phyloP scores from a whole-genome alignment of 2,797 vertebrate genomes.

The Hoplostethus atlanticus region DNA sequence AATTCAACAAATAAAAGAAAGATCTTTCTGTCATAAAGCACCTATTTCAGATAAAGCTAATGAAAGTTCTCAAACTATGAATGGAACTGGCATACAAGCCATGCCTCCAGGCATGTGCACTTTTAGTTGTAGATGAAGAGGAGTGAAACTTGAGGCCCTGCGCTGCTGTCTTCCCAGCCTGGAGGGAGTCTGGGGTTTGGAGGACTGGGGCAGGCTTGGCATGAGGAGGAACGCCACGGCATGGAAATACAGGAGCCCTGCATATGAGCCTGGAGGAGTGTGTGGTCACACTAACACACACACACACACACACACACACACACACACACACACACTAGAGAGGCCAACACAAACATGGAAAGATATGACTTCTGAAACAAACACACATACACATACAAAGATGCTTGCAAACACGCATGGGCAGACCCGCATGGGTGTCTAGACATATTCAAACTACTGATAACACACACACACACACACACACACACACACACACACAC shows the following conservation, averaged over 20 bases:
- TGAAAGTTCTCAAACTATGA: too few relatives aligned
- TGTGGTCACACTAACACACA: constrained; percentile 19
- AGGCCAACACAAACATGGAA: constrained; percentile 38
- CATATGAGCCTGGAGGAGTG: constrained; percentile 24
- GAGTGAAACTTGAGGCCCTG: constrained; percentile 5
- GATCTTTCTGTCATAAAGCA: too few relatives aligned
- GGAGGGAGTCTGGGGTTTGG: constrained; percentile 31
- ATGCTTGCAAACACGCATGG: neutral
- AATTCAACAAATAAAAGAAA: neutral
- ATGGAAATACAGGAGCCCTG: constrained; percentile 42
- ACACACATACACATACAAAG: neutral
- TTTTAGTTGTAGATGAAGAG: neutral
- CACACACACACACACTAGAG: constrained; percentile 8
- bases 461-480: neutral
- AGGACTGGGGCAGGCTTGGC: constrained; percentile 13
- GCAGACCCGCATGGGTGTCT: too few relatives aligned
- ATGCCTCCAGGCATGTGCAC: too few relatives aligned
- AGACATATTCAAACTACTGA: neutral
- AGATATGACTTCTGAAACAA: neutral
- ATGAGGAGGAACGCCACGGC: constrained; percentile 11
- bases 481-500: too few relatives aligned
- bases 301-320: constrained; percentile 9
- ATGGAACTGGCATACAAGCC: too few relatives aligned
- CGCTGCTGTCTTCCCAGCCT: neutral
- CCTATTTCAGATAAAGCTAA: too few relatives aligned